phyloP scores from a whole-genome alignment of 1,140 invertebrate genomes.

The Nephotettix cincticeps region DNA sequence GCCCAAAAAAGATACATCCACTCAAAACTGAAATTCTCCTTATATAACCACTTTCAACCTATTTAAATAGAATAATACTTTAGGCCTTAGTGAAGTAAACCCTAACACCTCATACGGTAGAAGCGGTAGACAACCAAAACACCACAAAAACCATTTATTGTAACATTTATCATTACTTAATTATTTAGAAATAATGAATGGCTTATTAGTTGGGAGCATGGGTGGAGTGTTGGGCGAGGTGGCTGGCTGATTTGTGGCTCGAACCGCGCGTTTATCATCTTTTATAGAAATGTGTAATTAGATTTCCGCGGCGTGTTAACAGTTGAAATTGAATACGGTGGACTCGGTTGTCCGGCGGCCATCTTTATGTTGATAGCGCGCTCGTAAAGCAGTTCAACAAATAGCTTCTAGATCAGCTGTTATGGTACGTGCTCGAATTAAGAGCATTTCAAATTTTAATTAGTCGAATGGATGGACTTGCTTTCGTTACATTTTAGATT shows the following conservation, averaged over 20 bases:
- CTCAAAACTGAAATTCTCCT: no score
- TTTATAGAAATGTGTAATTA: constrained; percentile 20
- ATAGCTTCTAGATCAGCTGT: no score
- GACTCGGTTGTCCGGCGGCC: not conserved
- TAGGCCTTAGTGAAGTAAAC: no score
- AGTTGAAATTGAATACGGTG: constrained; percentile 9
- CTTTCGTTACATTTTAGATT: no score
- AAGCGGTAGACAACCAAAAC: not conserved
- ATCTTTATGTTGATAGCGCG: not conserved
- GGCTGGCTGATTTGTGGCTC: constrained; percentile 1
- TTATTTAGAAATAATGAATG: constrained; percentile 1
- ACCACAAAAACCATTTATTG: not conserved
- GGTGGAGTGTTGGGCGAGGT: not conserved
- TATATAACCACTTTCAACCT: no score
- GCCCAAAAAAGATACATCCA: no score
- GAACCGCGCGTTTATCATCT: not conserved
- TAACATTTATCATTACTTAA: constrained; percentile 19
- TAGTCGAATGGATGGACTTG: no score
- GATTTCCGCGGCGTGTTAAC: constrained; percentile 16
- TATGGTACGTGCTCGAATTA: no score
- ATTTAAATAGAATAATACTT: no score
- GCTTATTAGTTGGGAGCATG: not conserved
- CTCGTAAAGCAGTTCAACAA: no score
- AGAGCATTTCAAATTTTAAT: no score
- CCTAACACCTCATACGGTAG: no score